Base-by-base conservation (phyloP, 1,140 invertebrate species). In the Saccostrea echinata region DNA sequence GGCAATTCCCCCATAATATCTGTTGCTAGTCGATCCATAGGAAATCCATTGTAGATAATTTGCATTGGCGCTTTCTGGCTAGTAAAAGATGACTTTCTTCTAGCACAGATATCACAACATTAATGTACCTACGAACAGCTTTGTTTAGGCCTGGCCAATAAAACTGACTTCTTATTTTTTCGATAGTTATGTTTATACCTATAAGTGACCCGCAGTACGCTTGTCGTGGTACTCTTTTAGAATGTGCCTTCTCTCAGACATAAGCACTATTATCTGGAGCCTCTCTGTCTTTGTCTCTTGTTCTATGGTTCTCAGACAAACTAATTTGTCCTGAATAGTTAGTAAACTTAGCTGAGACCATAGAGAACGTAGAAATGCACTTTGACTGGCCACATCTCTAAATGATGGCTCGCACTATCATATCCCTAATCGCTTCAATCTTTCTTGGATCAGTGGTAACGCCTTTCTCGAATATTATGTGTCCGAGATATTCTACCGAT, bases 151-250 rank as follows among this genome's bases (percentile, higher is more conserved):
- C 84, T 18, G 68, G n/a, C n/a, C n/a, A n/a, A n/a, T n/a, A n/a
- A n/a, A n/a, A n/a, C n/a, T n/a, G n/a, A n/a, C n/a, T n/a, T 64
- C 13, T 64, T 18, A 4, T 12, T 18, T 51, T 8, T 33, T 13
- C 43, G 76, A 51, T 33, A 30, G 21, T 76, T 88, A 84, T 68
- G 33, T 71, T 51, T 33, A 84, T 84, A 12, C 61, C 84, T n/a
- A n/a, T 8, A 84, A 57, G 35, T 88, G 87, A 21, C 81, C 55
- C 21, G 51, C 12, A 87, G 6, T 27, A 8, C 27, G 86, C 88
- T 33, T 86, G 88, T 84, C 89, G 12, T 90, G 90, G 84, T 16
- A 86, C 61, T 52, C n/a, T n/a, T n/a, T n/a, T n/a, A n/a, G n/a
- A n/a, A n/a, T n/a, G n/a, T n/a, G n/a, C n/a, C n/a, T n/a, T n/a